Conservation (phyloP, 2,888 invertebrate genomes). For the Labia minor region DNA sequence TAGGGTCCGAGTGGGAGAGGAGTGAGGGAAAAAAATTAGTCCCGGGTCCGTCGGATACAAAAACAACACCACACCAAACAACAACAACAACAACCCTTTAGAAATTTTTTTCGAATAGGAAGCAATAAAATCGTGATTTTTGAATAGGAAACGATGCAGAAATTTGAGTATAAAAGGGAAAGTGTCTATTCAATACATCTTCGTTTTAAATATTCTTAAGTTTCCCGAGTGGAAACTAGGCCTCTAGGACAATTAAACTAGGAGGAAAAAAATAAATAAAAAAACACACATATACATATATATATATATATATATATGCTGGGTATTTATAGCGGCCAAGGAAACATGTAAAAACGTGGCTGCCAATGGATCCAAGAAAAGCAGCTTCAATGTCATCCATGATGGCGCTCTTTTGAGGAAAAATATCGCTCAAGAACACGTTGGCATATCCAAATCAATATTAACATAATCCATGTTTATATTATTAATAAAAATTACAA, state of each 20-base stretch:
- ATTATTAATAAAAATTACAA: too few species aligned
- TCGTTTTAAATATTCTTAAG: not conserved
- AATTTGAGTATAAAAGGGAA: slow-evolving; percentile 6
- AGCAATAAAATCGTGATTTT: not conserved
- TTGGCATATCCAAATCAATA: too few species aligned
- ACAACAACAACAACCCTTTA: slow-evolving; percentile 5
- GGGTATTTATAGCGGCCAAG: not conserved
- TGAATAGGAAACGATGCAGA: slow-evolving; percentile 1
- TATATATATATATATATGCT: too few species aligned
- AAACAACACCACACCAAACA: not conserved
- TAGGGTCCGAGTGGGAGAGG: not conserved
- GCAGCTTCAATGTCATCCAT: not conserved
- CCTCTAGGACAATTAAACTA: not conserved
- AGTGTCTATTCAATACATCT: not conserved
- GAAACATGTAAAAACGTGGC: not conserved
- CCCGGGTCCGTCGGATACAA: not conserved
- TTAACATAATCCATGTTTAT: too few species aligned
- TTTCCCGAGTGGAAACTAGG: not conserved
- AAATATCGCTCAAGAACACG: too few species aligned
- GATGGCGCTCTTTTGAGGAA: not conserved
- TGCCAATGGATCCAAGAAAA: not conserved
- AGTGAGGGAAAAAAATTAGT: not conserved
- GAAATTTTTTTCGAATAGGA: not conserved
- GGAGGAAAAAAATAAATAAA: not conserved
- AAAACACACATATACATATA: too few species aligned